Evolutionary conservation across 2,797 vertebrate species (phyloP).

Genomic region (Megalops cyprinoides): DNA sequence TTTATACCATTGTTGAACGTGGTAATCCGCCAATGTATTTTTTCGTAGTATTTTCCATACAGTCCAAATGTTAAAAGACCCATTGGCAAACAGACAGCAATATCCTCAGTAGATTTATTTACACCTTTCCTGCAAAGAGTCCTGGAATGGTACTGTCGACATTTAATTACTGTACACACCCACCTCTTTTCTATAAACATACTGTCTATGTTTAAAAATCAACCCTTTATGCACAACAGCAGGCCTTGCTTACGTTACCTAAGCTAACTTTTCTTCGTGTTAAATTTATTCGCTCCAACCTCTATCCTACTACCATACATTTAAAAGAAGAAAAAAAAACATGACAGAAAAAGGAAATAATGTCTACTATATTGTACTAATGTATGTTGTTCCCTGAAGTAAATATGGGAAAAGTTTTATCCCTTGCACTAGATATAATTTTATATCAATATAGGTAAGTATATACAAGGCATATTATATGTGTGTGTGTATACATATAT

Average conservation of each 20-base stretch:
- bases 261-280: conserved; percentile 37
- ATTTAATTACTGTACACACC: conserved; percentile 63
- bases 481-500: conserved; percentile 60
- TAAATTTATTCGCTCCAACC: conserved; percentile 14
- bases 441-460: conserved; percentile 73
- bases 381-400: conserved; percentile 77
- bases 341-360: conserved; percentile 37
- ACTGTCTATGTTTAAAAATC: conserved; percentile 58
- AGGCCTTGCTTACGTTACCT: conserved; percentile 40
- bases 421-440: conserved; percentile 73
- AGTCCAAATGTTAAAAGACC: conserved; percentile 54
- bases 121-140: conserved; percentile 61
- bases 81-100: conserved; percentile 47
- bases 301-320: background rate
- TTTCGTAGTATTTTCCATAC: too few relatives aligned
- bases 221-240: conserved; percentile 25
- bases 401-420: conserved; percentile 67
- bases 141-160: conserved; percentile 50
- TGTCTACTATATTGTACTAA: conserved; percentile 68
- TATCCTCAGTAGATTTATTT: conserved; percentile 49
- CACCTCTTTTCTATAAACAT: conserved; percentile 42
- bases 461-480: conserved; percentile 73
- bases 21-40: conserved; percentile 29
- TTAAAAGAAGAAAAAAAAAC: conserved; percentile 50
- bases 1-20: conserved; percentile 37